Evolutionary conservation across 2,888 invertebrate species (phyloP), one percentile per base, ranked within the genome.

Genomic region (Cheilosia soror): DNA sequence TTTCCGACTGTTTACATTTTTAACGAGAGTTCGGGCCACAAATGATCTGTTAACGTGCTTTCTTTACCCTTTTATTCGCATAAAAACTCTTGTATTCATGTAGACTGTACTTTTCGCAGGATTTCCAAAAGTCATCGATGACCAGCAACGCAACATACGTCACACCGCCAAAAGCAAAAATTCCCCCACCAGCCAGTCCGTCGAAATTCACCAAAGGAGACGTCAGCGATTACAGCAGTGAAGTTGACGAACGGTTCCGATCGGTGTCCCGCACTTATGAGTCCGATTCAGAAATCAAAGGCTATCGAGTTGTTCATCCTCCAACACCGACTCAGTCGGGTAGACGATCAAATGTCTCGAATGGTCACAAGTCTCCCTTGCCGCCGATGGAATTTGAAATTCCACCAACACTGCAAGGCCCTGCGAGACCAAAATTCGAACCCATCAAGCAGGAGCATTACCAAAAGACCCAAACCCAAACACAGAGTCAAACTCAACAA

Each of bases 141-240:
- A 92, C 92, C 66, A 93, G 93, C 82, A 93, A 92, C 87, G 91
- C 93, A 71, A 90, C 92, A 31, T 92, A 93, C 71, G 91, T 91
- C 47, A 91, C 92, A 87, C 91, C 93, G 58, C 89, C 92, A 92
- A 53, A 93, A 92, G 87, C 93, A 92, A 76, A 66, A 27, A 33
- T 33, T 7, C 31, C 49, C 2, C 20, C 89, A 89, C 11, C 90
- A 89, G 77, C 90, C 90, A 40, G 91, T 90, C 87, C 90, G 2
- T 55, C 88, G 42, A 87, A 86, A 81, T 87, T 91, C 71, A 72
- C 88, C 11, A 88, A 88, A 78, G 83, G 88, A 0, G 91, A 92
- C 40, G 96, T 95, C 90, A 95, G 95, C 89, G 96, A 96, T 89
- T 95, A 95, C 89, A 95, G 95, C 91, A 96, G 95, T 89, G 95